Percentiles rank a stretch among this genome's conserved stretches.
Conservation (phyloP, 2,797 vertebrate species). For the Phoebastria nigripes region DNA sequence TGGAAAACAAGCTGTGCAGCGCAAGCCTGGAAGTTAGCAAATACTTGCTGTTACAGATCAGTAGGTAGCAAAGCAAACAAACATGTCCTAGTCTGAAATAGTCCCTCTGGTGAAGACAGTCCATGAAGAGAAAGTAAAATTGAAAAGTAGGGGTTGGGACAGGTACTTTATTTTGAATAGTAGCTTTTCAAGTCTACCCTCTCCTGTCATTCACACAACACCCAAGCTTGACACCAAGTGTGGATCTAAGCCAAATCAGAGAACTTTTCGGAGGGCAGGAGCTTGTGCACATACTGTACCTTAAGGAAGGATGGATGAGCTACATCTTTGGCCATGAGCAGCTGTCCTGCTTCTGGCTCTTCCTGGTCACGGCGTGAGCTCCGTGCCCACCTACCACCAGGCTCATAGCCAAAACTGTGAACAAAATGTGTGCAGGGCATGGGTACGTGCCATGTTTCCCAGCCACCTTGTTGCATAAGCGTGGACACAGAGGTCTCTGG, state of each 20-base stretch:
- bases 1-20: neutral
- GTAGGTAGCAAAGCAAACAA: neutral
- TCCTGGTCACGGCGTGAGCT: neutral
- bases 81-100: neutral
- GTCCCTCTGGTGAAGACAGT: neutral
- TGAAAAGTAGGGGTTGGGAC: neutral
- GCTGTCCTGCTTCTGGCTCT: neutral
- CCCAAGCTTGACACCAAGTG: neutral
- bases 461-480: neutral
- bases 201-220: neutral
- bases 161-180: neutral
- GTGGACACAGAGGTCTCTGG: neutral
- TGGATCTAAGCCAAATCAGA: neutral
- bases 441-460: neutral
- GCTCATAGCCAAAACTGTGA: neutral
- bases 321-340: neutral
- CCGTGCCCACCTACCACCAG: neutral
- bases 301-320: neutral
- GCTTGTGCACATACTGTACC: neutral
- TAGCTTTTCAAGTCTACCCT: neutral
- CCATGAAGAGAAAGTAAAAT: neutral
- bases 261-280: neutral
- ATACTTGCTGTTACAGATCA: neutral
- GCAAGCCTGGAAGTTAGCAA: neutral
- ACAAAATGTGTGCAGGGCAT: fast-evolving